phyloP scores from a whole-genome alignment of 2,888 invertebrate species.

The Chrysodeixis includens region DNA sequence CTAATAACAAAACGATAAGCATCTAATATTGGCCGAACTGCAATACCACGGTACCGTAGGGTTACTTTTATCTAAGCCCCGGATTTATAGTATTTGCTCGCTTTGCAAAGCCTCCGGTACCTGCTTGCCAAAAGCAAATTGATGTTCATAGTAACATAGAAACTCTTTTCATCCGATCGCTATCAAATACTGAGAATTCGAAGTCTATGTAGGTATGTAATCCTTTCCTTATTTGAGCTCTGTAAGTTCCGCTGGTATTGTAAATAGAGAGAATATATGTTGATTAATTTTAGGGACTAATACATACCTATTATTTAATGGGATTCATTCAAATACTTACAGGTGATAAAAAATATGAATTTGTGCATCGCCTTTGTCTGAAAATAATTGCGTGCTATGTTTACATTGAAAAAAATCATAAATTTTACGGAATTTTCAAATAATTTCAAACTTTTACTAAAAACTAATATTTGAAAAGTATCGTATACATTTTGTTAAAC shows the following conservation, averaged over 20 bases:
- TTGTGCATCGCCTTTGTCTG: no score
- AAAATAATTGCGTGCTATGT: no score
- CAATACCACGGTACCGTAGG: slow-evolving; percentile 55
- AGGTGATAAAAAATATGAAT: no score
- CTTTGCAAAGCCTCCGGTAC: slow-evolving; percentile 46
- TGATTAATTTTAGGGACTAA: no score
- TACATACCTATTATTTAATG: no score
- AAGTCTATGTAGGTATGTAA: slow-evolving; percentile 7
- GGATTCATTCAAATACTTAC: no score
- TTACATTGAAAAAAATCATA: no score
- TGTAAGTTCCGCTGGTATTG: background rate
- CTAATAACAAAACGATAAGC: slow-evolving; percentile 51
- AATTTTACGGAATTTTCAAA: no score
- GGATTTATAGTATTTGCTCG: slow-evolving; percentile 57
- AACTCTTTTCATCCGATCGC: slow-evolving; percentile 48
- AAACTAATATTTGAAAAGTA: no score
- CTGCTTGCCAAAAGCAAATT: slow-evolving; percentile 62
- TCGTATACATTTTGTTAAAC: no score
- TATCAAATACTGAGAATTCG: slow-evolving; percentile 36
- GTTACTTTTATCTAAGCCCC: slow-evolving; percentile 59
- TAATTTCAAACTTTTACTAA: no score
- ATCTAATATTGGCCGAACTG: slow-evolving; percentile 57
- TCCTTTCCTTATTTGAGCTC: background rate
- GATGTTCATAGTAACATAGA: slow-evolving; percentile 56
- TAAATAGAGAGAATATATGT: no score